phyloP scores from a whole-genome alignment of 2,797 vertebrate species.

The Carapus acus region DNA sequence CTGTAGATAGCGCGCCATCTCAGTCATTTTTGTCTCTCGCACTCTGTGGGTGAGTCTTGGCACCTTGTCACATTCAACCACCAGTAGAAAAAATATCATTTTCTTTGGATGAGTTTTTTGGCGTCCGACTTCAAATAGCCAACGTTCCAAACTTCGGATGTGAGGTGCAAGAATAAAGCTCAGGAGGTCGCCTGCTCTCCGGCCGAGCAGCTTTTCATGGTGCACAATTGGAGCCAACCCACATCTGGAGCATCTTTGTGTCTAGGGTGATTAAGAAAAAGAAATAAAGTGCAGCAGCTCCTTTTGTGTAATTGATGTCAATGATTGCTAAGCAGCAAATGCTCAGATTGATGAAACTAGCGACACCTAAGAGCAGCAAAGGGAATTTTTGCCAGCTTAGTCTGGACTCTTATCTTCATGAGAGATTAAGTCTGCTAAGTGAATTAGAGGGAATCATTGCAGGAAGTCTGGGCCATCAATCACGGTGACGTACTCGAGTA shows the following conservation, averaged over 20 bases:
- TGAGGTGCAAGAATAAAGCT: not conserved
- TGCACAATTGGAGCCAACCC: too few relatives aligned
- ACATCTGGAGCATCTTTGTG: too few relatives aligned
- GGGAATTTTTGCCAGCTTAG: too few relatives aligned
- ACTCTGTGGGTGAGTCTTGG: slow-evolving; percentile 47
- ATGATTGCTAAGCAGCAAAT: not conserved
- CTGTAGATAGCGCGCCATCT: slow-evolving; percentile 37
- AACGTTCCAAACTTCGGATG: not conserved
- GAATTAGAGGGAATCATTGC: too few relatives aligned
- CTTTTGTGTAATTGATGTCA: too few relatives aligned
- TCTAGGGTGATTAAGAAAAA: too few relatives aligned
- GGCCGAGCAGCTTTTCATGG: slow-evolving; percentile 23
- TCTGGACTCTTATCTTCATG: too few relatives aligned
- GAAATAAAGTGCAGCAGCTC: not conserved
- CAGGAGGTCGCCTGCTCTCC: slow-evolving; percentile 26
- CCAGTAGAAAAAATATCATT: slow-evolving; percentile 29
- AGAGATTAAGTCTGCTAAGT: too few relatives aligned
- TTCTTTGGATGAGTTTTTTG: slow-evolving; percentile 30
- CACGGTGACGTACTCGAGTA: too few relatives aligned
- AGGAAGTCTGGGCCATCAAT: too few relatives aligned
- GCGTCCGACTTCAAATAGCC: not conserved
- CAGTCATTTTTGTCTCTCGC: slow-evolving; percentile 43
- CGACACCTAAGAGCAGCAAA: too few relatives aligned
- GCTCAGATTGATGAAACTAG: too few relatives aligned
- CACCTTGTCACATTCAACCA: slow-evolving; percentile 51